Evolutionary conservation across 2,113 vertebrate species (phyloP), one percentile per base, ranked within the genome.

Genomic region (Protobothrops flavoviridis): DNA sequence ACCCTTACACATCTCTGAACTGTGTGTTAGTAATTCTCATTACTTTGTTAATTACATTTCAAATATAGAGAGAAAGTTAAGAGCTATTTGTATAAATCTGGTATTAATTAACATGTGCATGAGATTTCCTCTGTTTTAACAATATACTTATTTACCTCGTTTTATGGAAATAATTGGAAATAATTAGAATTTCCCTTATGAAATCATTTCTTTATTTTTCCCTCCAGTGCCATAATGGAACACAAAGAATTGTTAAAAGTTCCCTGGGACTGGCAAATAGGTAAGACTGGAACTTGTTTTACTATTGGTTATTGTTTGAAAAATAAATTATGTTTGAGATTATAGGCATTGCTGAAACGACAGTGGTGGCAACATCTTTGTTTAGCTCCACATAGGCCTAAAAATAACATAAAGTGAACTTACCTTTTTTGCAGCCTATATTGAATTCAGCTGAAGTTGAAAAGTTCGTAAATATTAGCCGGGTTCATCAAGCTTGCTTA

Each of bases 241-340:
- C 99, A 99, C 97, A 99, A 99, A 97, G 99, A 99, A 97, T 97
- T 99, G 92, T 96, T 99, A 96, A 99, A 98, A 97, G 98, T 99
- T 74, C 98, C 98, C 89, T 99, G 99, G 99, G 98, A 99, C 86
- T 99, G 99, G 99, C 99, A 99, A 97, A 99, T 99, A 97, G 99
- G 99, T 99, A 98, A 98, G 98, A 90, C 87, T 39, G 90, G 61
- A 43, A 59, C 92, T 97, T 39, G 61, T 11, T 43, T 92, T 64
- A 29, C 12, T 93, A 87, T 85, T 93, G 48, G 69, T 23, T 43
- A 23, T 85, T 90, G 45, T 87, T 95, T 92, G 85, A 93, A 64
- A 92, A 55, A 53, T 12, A 85, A 15, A 9, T 5, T 7, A 0
- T 29, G 0, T 90, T 87, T 93, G n/a, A 43, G 33, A 93, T 81